Conservation (phyloP, 2,888 invertebrate genomes). For the Brachycybe producta region DNA sequence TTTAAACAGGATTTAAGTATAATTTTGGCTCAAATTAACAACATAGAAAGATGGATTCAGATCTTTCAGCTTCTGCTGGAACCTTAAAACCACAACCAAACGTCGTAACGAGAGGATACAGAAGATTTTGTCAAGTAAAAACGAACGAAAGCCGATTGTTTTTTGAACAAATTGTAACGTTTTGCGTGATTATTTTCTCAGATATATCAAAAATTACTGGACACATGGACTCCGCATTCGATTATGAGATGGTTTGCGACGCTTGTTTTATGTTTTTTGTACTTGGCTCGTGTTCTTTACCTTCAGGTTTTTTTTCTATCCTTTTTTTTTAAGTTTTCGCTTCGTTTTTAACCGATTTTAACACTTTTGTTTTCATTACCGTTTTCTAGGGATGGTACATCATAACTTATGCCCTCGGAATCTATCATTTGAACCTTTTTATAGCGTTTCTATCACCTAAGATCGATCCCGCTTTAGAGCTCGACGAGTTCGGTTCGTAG, state of each 20-base stretch:
- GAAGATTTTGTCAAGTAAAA: constrained; percentile 8
- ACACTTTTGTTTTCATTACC: constrained; percentile 6
- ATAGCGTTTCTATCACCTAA: constrained; percentile 99
- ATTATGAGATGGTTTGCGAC: constrained; percentile 68
- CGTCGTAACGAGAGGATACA: constrained; percentile 3
- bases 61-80: neutral
- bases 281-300: constrained; percentile 65
- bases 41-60: neutral
- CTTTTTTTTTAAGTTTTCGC: constrained; percentile 3
- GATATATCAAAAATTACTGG: constrained; percentile 72
- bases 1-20: neutral
- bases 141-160: neutral
- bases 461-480: constrained; percentile 83
- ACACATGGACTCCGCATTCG: constrained; percentile 72
- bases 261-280: constrained; percentile 52
- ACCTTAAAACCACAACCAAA: constrained; percentile 10
- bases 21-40: neutral
- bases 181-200: constrained; percentile 30
- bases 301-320: constrained; percentile 48
- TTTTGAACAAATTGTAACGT: neutral
- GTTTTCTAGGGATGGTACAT: constrained; percentile 94
- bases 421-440: constrained; percentile 97
- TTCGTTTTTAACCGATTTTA: neutral
- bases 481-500: constrained; percentile 66
- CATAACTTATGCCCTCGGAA: constrained; percentile 95